A percentile compares a stretch with the other conserved stretches of the same genome.
These are phyloP conservation scores for Tauraco erythrolophus DNA, from an alignment of 2,113 vertebrate genomes.

Conservation along the genomic window DNA sequence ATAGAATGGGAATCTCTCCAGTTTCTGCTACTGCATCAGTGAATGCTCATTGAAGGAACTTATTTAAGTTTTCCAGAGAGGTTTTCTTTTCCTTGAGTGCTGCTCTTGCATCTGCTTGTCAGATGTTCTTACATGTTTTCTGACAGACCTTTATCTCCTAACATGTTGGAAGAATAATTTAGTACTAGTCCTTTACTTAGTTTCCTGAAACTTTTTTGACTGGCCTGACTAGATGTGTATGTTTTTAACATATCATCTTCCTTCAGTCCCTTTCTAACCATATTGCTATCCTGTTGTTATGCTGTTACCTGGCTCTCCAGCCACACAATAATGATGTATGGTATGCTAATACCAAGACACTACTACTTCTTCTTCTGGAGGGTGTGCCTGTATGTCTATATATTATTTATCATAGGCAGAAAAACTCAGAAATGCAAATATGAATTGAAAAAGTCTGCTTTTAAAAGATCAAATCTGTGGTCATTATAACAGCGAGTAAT, in stretches of 20 bases:
- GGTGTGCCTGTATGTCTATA: background rate
- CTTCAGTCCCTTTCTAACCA: background rate
- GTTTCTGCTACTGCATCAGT: background rate
- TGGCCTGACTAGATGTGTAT: background rate
- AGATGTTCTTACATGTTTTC: background rate
- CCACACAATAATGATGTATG: background rate
- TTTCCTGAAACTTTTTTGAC: background rate
- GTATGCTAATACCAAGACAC: background rate
- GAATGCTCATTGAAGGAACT: background rate
- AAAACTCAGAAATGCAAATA: background rate
- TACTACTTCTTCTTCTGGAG: background rate
- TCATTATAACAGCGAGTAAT: background rate
- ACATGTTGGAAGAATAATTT: background rate
- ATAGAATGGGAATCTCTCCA: background rate
- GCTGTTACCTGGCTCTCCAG: background rate
- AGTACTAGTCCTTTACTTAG: background rate
- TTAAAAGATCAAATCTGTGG: background rate
- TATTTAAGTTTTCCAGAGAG: background rate
- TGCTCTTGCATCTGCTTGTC: background rate
- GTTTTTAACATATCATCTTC: background rate
- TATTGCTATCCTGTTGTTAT: background rate
- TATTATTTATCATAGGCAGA: background rate
- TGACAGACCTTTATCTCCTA: background rate
- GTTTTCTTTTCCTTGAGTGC: background rate
- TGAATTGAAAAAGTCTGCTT: background rate